Evolutionary conservation across 2,888 invertebrate species (phyloP), one percentile per base, ranked within the genome.

Genomic region (Siphonodentalium dalli): DNA sequence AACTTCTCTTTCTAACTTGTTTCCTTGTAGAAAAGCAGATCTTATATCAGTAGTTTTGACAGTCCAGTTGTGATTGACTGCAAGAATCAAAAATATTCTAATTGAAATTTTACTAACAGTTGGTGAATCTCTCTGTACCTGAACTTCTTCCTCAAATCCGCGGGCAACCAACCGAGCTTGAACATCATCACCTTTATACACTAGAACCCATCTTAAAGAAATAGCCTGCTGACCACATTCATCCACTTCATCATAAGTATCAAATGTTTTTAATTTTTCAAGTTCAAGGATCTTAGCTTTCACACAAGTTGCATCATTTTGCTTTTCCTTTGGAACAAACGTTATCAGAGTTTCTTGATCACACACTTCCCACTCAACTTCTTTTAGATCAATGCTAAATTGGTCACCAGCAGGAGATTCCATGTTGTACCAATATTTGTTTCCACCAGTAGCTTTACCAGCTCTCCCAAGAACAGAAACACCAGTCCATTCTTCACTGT

Each of bases 31-130:
- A 50, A 66, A 66, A 21, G 62, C 62, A n/a, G 62, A 58, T 37
- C 60, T 66, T 26, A 65, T 63, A 43, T 64, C 63, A 9, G 55
- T 65, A 11, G 62, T 59, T 58, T 66, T 63, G 8, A 59, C 44
- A 3, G n/a, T 33, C 66, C 62, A 66, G 3, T 42, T 35, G 21
- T 58, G 43, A 15, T 24, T 33, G 3, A 58, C 39, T 2, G 46
- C 51, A 27, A 57, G 2, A 24, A 54, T n/a, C 6, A 59, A 38
- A 49, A 59, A 46, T 18, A 53, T 38, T 46, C 49, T 62, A 27
- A 58, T 29, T 6, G 49, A 20, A 7, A 48, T 42, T 39, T 59
- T 59, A 4, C 44, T 40, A 26, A 56, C 54, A 27, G 59, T 62
- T 7, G 59, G 59, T 23, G 7, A 1, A 18, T 47, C 48, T 29